These are phyloP conservation scores for Choristoneura fumiferana DNA, from an alignment of 1,140 invertebrate species.

Conservation along the genomic window DNA sequence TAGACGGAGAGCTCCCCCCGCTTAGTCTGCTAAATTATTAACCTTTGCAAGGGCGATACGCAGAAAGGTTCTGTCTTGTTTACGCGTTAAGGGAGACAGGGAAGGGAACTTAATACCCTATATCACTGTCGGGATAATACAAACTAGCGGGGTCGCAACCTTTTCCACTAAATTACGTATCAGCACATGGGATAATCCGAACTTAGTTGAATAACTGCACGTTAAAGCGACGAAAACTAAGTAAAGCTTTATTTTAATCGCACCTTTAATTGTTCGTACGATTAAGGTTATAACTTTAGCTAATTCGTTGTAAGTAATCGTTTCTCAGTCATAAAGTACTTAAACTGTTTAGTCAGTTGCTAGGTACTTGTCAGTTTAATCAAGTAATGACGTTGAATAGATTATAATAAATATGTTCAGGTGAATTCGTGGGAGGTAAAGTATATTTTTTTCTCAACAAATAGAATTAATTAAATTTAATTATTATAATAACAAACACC, in stretches of 20 bases:
- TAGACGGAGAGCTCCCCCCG: constrained; percentile 55
- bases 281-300: no score
- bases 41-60: constrained; percentile 67
- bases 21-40: constrained; percentile 76
- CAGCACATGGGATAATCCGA: constrained; percentile 70
- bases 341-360: no score
- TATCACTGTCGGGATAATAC: constrained; percentile 73
- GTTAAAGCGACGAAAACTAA: constrained; percentile 18
- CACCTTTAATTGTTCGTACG: constrained; percentile 4
- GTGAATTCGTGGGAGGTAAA: no score
- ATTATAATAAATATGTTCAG: no score
- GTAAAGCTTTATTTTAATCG: constrained; percentile 12
- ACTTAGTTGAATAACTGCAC: constrained; percentile 59
- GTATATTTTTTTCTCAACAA: no score
- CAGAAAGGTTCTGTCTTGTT: constrained; percentile 74
- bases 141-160: constrained; percentile 71
- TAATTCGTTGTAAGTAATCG: no score
- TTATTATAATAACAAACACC: no score
- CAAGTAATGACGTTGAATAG: no score
- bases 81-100: constrained; percentile 72
- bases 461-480: no score
- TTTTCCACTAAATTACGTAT: constrained; percentile 77
- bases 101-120: constrained; percentile 75
- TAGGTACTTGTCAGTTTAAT: no score
- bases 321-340: no score